Evolutionary conservation across 2,888 invertebrate genomes (phyloP).

Genomic region (Apotomis turbidana): DNA sequence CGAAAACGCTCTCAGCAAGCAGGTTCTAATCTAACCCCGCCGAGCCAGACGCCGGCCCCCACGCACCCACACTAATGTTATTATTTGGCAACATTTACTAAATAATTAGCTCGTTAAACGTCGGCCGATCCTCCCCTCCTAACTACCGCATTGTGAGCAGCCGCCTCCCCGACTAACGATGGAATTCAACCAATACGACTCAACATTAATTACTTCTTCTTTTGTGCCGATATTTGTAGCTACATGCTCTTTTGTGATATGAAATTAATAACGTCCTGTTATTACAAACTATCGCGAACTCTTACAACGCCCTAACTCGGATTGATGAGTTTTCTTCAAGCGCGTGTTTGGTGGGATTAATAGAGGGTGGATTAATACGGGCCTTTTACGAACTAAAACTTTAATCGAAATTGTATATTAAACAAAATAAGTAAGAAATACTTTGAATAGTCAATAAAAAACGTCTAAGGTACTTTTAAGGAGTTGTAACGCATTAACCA

Average conservation of each 20-base stretch:
- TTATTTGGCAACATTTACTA: constrained; percentile 84
- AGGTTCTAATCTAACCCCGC: constrained; percentile 43
- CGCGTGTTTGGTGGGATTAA: constrained; percentile 43
- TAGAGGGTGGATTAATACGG: constrained; percentile 1
- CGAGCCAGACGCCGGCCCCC: constrained; percentile 48
- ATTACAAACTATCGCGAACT: constrained; percentile 71
- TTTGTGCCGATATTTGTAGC: constrained; percentile 76
- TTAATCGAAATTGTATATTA: constrained; percentile 33
- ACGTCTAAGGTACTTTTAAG: no score
- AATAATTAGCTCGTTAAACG: constrained; percentile 83
- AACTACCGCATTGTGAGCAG: constrained; percentile 79
- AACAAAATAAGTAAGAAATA: constrained; percentile 25
- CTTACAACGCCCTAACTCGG: constrained; percentile 53
- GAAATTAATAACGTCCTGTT: constrained; percentile 71
- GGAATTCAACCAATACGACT: constrained; percentile 74
- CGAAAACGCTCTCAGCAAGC: constrained; percentile 7
- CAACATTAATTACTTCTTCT: constrained; percentile 77
- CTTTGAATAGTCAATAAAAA: not conserved
- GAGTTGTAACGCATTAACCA: no score
- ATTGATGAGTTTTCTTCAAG: constrained; percentile 67
- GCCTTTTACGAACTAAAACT: constrained; percentile 22
- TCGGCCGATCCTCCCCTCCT: constrained; percentile 71
- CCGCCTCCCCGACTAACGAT: constrained; percentile 69
- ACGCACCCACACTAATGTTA: constrained; percentile 73
- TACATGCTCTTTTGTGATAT: constrained; percentile 78